Evolutionary conservation across 2,113 vertebrate genomes (phyloP).

Genomic region (Ciconia boyciana): DNA sequence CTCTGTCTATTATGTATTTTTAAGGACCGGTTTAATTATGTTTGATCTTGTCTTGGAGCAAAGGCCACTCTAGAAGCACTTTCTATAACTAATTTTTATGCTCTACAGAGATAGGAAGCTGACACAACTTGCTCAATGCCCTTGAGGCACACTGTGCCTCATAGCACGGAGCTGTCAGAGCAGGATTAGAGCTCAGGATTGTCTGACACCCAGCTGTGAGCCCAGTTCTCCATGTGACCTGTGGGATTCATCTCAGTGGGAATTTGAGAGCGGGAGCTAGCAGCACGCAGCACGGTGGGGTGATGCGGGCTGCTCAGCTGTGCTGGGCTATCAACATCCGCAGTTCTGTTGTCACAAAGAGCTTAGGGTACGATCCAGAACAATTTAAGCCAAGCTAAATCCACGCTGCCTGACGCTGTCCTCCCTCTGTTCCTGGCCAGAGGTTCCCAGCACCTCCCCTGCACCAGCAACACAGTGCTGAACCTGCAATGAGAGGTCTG

Average conservation of each 20-base stretch:
- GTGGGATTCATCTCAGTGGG: not conserved
- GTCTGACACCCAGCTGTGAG: slow-evolving; percentile 31
- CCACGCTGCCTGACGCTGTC: not conserved
- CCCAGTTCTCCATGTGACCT: not conserved
- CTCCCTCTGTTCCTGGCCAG: not conserved
- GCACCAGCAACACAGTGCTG: not conserved
- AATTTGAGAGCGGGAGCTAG: not conserved
- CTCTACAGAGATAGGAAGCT: not conserved
- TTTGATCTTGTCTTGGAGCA: not conserved
- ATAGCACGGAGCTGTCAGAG: not conserved
- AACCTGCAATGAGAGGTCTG: not conserved
- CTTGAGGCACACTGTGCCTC: not conserved
- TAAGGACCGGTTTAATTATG: not conserved
- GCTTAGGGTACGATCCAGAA: not conserved
- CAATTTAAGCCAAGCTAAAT: not conserved
- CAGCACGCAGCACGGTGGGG: not conserved
- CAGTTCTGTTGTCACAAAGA: not conserved
- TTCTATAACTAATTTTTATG: not conserved
- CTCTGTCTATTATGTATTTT: not conserved
- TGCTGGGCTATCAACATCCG: not conserved
- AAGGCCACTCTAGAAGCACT: not conserved
- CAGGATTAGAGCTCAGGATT: not conserved
- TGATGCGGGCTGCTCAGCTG: slow-evolving; percentile 5
- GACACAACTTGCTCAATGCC: not conserved
- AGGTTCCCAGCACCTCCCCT: not conserved